Conservation (phyloP, 1,140 invertebrate genomes). For the Drosophila mojavensis region DNA sequence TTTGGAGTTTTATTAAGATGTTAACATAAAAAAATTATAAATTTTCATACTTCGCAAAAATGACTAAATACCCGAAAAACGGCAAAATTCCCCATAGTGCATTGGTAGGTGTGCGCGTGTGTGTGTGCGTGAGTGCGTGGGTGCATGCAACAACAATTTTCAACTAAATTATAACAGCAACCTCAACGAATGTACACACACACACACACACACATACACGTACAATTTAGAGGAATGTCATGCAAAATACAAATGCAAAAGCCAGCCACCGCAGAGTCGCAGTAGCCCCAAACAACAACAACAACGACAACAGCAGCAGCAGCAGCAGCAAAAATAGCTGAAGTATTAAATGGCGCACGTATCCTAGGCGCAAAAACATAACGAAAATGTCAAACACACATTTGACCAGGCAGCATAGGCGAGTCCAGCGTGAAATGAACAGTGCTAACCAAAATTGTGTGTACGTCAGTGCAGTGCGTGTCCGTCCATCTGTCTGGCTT, state of each 20-base stretch:
- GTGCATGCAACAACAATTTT: constrained; percentile 67
- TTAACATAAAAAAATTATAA: too few relatives aligned
- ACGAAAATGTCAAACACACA: constrained; percentile 79
- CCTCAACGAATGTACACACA: constrained; percentile 54
- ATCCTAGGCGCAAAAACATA: constrained; percentile 55
- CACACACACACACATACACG: background rate
- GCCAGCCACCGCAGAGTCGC: constrained; percentile 49
- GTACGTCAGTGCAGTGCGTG: background rate
- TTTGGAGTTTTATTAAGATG: too few relatives aligned
- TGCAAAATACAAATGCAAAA: constrained; percentile 74
- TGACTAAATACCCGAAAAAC: too few relatives aligned
- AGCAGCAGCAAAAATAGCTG: constrained; percentile 19
- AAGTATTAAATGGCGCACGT: constrained; percentile 74
- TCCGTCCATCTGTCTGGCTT: background rate
- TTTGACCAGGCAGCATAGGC: constrained; percentile 59
- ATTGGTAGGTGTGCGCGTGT: background rate
- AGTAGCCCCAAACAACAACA: constrained; percentile 10
- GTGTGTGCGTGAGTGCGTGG: constrained; percentile 8
- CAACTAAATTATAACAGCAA: constrained; percentile 80
- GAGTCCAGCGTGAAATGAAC: constrained; percentile 46
- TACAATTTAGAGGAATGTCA: constrained; percentile 76
- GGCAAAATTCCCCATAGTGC: too few relatives aligned
- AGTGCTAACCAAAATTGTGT: constrained; percentile 20
- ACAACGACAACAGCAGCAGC: constrained; percentile 1
- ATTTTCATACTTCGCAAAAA: too few relatives aligned